Evolutionary conservation across 2,797 vertebrate species (phyloP).

Genomic region (Prionace glauca): DNA sequence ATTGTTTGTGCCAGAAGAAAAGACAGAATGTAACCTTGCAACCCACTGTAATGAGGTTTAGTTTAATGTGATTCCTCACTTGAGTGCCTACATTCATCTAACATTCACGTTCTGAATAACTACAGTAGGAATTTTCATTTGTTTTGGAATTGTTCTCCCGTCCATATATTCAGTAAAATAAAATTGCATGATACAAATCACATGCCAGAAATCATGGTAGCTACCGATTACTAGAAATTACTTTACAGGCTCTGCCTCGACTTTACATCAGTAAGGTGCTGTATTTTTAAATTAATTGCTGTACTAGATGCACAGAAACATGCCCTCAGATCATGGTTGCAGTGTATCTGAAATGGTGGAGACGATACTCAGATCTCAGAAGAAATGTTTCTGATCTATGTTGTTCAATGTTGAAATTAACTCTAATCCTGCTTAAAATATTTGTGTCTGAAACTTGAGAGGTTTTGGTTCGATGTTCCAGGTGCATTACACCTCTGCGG

Average conservation of each 20-base stretch:
- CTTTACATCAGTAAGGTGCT: background rate
- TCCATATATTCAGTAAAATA: background rate
- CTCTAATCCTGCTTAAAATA: background rate
- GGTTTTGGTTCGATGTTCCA: background rate
- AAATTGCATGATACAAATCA: background rate
- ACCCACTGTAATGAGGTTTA: background rate
- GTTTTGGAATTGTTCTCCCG: background rate
- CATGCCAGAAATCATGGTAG: background rate
- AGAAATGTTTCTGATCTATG: background rate
- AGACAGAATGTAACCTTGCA: background rate
- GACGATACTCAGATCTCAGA: background rate
- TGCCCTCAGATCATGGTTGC: background rate
- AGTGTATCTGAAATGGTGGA: background rate
- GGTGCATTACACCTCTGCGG: background rate
- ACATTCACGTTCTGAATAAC: background rate
- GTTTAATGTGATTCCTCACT: background rate
- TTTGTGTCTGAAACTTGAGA: background rate
- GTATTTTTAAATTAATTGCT: background rate
- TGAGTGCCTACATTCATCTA: background rate
- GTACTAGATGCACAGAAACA: background rate
- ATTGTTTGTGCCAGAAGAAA: background rate
- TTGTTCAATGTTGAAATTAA: background rate
- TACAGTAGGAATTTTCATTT: background rate
- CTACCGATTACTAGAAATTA: background rate
- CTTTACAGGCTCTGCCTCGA: background rate